Conservation (phyloP, 2,888 invertebrate species). For the Linnaemya vulpina region DNA sequence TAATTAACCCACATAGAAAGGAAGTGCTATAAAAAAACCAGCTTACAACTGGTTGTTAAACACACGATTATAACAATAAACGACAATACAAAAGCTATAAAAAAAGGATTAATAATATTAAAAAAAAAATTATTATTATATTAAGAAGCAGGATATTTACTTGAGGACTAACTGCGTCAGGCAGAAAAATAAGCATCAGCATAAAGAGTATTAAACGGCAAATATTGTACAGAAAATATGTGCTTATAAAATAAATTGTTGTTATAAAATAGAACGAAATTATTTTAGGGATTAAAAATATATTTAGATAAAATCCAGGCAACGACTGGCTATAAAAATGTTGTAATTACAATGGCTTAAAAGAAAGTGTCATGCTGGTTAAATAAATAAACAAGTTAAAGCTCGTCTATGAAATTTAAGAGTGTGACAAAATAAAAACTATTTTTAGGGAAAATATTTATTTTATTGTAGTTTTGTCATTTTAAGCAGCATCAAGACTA, state of each 20-base stretch:
- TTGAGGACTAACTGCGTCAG: constrained; percentile 51
- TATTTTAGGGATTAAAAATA: constrained; percentile 56
- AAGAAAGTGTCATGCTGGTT: background rate
- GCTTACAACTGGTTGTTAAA: background rate
- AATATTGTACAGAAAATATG: constrained; percentile 8
- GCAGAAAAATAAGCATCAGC: constrained; percentile 40
- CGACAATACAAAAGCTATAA: too few species aligned
- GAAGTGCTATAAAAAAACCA: background rate
- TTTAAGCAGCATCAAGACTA: too few species aligned
- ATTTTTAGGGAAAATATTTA: too few species aligned
- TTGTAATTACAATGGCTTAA: background rate
- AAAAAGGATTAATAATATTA: background rate
- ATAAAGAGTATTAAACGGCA: background rate
- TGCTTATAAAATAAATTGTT: constrained; percentile 9
- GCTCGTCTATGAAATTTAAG: too few species aligned
- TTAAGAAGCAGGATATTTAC: constrained; percentile 66
- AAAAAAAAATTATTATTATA: constrained; percentile 54
- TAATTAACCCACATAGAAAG: constrained; percentile 5
- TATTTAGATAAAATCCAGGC: background rate
- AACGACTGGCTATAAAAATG: background rate
- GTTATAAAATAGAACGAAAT: constrained; percentile 44
- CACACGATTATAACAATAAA: background rate
- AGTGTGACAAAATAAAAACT: too few species aligned
- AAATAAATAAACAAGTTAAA: background rate
- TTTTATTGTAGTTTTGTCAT: too few species aligned